Base-by-base conservation (phyloP, 2,797 vertebrate genomes). In the Myioborus miniatus region DNA sequence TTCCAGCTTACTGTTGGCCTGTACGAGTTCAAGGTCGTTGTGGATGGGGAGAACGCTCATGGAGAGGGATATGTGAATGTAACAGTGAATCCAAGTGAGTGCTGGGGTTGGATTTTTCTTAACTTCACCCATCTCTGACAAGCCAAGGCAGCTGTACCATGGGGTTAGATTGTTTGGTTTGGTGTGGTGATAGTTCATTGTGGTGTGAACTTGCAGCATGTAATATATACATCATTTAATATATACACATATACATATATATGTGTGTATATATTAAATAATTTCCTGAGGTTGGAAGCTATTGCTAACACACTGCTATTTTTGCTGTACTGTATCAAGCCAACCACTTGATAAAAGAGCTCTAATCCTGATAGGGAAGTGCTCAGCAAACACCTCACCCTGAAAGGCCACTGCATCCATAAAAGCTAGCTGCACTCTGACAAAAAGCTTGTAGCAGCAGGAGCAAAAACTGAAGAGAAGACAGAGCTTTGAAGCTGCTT, bases 1-100 rank as follows among this genome's bases (percentile, higher is more conserved):
- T 95, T 95, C 50, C 97, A 99, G 99, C 98, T 99, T 55, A 99
- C 99, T 4, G 98, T 99, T 80, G 99, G 99, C 52, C 98, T 99
- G 30, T 99, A 99, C 12, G 99, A 99, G 97, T 99, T 99, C 97
- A 99, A 98, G 96, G 98, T 99, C 41, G 97, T 98, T 0, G 99
- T 99, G 21, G 97, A 98, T 1, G 98, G 98, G 8, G 98, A 98
- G 0, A 99, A 98, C 0, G 98, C 98, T 1, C 97, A 98, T 0
- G 99, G 99, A 52, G 99, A 99, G 96, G 99, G 99, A 87, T 99
- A 98, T 3, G 99, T 99, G 96, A 99, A 99, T 8, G 99, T 99
- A 26, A 99, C 99, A 0, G 99, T 99, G 72, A 99, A 99, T 94
- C 99, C 99, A 98, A 98, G 99, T 99, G 97, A 97, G 97, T 93